Percentiles rank a stretch among this genome's conserved stretches.
Conservation (phyloP, 2,797 vertebrate species). For the Sardinella longiceps region DNA sequence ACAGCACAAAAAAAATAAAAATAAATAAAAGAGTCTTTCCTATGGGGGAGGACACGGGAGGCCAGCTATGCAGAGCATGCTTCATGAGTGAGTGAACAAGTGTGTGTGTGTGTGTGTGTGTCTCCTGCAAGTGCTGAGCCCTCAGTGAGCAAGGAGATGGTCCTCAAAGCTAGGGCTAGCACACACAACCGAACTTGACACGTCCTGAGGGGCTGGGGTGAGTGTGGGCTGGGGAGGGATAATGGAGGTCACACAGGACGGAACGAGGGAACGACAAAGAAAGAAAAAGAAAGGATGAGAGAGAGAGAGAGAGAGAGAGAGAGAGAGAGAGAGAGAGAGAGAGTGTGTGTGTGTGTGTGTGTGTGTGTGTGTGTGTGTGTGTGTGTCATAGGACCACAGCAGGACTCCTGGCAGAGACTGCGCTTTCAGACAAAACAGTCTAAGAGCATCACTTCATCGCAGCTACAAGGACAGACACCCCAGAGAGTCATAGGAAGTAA, state of each 20-base stretch:
- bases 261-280: background rate
- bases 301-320: slow-evolving; percentile 31
- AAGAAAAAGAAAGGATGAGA: background rate
- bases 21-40: slow-evolving; percentile 7
- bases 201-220: background rate
- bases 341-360: too few species aligned
- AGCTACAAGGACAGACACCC: background rate
- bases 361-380: too few species aligned
- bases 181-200: background rate
- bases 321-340: background rate
- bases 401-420: background rate
- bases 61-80: slow-evolving; percentile 25
- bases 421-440: background rate
- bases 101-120: background rate
- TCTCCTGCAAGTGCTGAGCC: background rate
- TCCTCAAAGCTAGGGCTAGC: background rate
- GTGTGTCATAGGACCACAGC: background rate
- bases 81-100: background rate
- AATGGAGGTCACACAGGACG: background rate
- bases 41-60: slow-evolving; percentile 20
- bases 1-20: slow-evolving; percentile 1
- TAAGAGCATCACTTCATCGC: background rate
- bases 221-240: background rate
- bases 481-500: background rate
- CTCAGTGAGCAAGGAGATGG: background rate